A percentile compares a stretch with the other conserved stretches of the same genome.
phyloP scores from a whole-genome alignment of 2,888 invertebrate genomes.

The Arrhopalites spinosus region DNA sequence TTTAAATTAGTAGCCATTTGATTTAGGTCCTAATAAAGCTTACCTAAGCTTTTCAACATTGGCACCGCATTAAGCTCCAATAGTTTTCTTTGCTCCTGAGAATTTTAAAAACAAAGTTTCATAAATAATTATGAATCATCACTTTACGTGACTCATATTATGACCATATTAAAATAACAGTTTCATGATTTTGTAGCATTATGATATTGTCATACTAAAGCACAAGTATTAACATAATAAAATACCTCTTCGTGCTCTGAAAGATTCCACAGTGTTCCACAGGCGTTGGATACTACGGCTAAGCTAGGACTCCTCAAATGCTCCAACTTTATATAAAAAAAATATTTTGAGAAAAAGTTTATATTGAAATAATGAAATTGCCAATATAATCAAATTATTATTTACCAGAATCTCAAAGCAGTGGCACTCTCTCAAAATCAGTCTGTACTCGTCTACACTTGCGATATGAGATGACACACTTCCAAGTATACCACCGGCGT shows the following conservation, averaged over 20 bases:
- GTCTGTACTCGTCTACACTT: constrained; percentile 71
- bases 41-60: constrained; percentile 88
- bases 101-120: not conserved
- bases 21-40: too few species aligned
- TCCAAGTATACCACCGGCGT: constrained; percentile 95
- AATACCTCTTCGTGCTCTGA: constrained; percentile 62
- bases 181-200: not conserved
- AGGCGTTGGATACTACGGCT: constrained; percentile 95
- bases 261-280: constrained; percentile 95
- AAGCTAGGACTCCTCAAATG: constrained; percentile 92
- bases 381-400: too few species aligned
- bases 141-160: not conserved
- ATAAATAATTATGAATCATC: too few species aligned
- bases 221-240: too few species aligned
- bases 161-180: constrained; percentile 1
- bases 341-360: too few species aligned
- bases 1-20: too few species aligned
- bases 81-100: constrained; percentile 69
- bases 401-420: constrained; percentile 86
- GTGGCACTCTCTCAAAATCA: constrained; percentile 80
- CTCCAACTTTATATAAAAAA: too few species aligned
- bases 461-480: constrained; percentile 93
- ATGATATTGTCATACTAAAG: too few species aligned
- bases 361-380: too few species aligned
- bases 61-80: constrained; percentile 84